Base-by-base conservation (phyloP, 2,113 vertebrate genomes). In the Dipodomys ordii region DNA sequence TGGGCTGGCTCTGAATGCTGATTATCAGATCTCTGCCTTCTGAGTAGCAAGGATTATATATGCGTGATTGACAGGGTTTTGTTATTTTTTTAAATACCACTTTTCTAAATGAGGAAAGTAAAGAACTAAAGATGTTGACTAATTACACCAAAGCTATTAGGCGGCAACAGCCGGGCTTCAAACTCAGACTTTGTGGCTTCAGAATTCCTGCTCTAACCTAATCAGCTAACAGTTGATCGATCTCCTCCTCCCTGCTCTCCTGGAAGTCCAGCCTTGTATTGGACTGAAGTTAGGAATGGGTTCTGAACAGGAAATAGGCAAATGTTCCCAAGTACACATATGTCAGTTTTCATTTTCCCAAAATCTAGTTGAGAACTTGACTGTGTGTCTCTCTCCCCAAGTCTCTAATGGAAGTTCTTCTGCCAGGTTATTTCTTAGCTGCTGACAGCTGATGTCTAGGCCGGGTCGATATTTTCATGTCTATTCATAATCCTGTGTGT, bases 401-500 rank as follows among this genome's bases (percentile, higher is more conserved):
- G 84, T 60, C 81, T 60, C 73, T 95, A 78, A 92, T 67, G 78
- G 93, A 94, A 79, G 62, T 83, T 83, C 60, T 72, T 87, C 69
- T 20, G 12, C 78, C 89, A 85, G 49, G 88, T 85, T 68, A 90
- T 93, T 93, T 74, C 79, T 83, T 81, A 87, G 53, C 44, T 22
- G 28, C 87, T 88, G 90, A 90, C 84, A 82, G 92, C 9, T 69
- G 32, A 57, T 85, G 78, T 85, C 90, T 90, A 77, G 27, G 88
- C 74, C 27, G 30, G 85, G 62, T 94, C 44, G 9, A 93, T 92
- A 93, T 82, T 95, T 96, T 79, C 93, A 89, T 65, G 35, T 95
- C 65, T 65, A 57, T n/a, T 86, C 49, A 93, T 95, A 95, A 94
- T 90, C 87, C 90, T 87, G 39, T 65, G 32, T 94, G 90, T 97